Base-by-base conservation (phyloP, 2,113 vertebrate genomes). In the Notothenia coriiceps region DNA sequence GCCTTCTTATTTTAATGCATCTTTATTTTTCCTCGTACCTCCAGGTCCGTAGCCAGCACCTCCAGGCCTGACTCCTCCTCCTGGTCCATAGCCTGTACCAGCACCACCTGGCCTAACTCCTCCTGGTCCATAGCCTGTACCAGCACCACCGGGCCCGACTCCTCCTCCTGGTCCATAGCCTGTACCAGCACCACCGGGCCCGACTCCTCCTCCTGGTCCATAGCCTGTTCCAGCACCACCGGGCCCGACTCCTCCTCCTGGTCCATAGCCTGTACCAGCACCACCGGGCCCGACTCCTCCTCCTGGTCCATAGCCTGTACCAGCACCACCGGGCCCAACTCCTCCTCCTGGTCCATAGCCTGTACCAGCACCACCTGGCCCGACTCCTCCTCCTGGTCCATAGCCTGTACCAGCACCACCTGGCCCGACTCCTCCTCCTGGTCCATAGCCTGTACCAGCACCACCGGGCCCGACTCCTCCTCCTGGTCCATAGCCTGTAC, bases 241-340 rank as follows among this genome's bases (percentile, higher is more conserved):
- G 0, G 82, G 72, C 10, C 78, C 79, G 4, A 64, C 60, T 47
- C 86, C 86, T 4, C 85, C 81, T 55, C 86, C 83, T 1, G 86
- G 86, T 64, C 89, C 83, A 46, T 49, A 87, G 2, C 84, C 86
- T 0, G 79, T 77, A 0, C 81, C 88, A 59, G 68, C 67, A 8
- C 86, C 82, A 50, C 87, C 86, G 0, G 87, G 78, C 14, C 81
- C 73, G 4, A 61, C 56, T 6, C 80, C 78, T 4, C 84, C 78
- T 18, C 35, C 35, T 40, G 87, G 86, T 14, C 92, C 81, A 0
- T 46, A 73, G 0, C 87, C 80, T 40, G 35, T 7, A 6, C 35
- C 35, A 40, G 35, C 35, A 40, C 35, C 35, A 40, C 35, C 35
- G 0, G 35, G 35, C 35, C 35, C 1, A 1, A 40, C 35, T 40